Evolutionary conservation across 2,888 invertebrate genomes (phyloP).

Genomic region (Habroteleia sp.): DNA sequence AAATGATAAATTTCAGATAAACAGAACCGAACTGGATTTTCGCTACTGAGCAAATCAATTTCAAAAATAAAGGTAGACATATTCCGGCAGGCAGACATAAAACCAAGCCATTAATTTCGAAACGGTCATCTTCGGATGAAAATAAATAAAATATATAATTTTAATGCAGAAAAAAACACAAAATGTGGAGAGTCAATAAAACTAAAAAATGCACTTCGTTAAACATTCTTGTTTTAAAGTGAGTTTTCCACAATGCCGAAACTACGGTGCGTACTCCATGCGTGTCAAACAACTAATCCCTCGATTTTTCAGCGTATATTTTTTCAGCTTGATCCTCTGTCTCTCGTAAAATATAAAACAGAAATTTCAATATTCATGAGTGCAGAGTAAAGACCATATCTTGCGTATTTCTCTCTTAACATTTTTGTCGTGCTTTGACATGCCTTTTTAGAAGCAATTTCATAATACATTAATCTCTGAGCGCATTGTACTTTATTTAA

Average conservation of each 20-base stretch:
- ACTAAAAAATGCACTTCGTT: slow-evolving; percentile 48
- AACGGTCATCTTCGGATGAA: too few relatives aligned
- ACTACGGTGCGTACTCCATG: slow-evolving; percentile 49
- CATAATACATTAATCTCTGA: slow-evolving; percentile 58
- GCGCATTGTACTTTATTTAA: slow-evolving; percentile 51
- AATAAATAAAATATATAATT: too few relatives aligned
- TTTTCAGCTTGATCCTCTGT: slow-evolving; percentile 62
- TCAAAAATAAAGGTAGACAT: too few relatives aligned
- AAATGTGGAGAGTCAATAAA: too few relatives aligned
- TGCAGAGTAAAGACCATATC: slow-evolving; percentile 60
- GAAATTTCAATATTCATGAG: slow-evolving; percentile 64
- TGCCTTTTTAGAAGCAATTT: slow-evolving; percentile 55
- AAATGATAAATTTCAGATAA: too few relatives aligned
- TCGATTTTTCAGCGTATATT: slow-evolving; percentile 65
- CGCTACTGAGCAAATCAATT: too few relatives aligned
- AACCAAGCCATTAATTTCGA: too few relatives aligned
- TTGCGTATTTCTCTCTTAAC: slow-evolving; percentile 61
- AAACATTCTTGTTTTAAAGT: slow-evolving; percentile 63
- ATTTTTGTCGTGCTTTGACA: slow-evolving; percentile 58
- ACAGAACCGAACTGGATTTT: too few relatives aligned
- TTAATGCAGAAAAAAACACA: too few relatives aligned
- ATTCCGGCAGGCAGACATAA: too few relatives aligned
- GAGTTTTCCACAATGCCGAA: slow-evolving; percentile 61
- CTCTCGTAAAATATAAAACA: slow-evolving; percentile 64
- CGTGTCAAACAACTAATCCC: slow-evolving; percentile 65